Evolutionary conservation across 2,113 vertebrate genomes (phyloP).

Genomic region (Coptodon bakossiorum): DNA sequence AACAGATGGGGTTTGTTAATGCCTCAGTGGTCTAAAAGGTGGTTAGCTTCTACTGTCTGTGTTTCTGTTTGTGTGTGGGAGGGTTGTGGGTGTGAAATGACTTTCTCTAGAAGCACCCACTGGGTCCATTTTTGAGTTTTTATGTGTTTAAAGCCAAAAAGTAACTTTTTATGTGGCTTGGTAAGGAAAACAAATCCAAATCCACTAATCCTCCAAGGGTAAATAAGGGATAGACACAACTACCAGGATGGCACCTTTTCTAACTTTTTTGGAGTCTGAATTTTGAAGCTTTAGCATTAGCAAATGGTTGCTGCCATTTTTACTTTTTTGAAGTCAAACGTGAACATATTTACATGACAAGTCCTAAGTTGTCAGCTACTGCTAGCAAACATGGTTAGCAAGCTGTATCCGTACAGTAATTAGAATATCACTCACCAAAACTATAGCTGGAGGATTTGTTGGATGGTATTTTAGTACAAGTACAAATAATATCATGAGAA

Average conservation of each 20-base stretch:
- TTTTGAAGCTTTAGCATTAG: background rate
- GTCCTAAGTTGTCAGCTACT: background rate
- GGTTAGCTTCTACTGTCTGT: background rate
- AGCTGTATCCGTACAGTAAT: background rate
- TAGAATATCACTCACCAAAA: background rate
- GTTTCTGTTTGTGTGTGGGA: background rate
- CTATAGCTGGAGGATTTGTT: background rate
- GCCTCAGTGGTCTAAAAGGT: background rate
- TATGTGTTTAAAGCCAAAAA: background rate
- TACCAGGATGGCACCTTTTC: background rate
- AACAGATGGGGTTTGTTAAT: conserved; percentile 24
- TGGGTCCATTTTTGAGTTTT: background rate
- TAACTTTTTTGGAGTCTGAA: rapidly evolving
- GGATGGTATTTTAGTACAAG: background rate
- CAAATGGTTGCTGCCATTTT: background rate
- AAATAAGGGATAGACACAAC: background rate
- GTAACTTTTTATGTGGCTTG: background rate
- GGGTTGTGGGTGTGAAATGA: background rate
- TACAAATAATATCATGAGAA: background rate
- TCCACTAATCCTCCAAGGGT: background rate
- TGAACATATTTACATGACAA: background rate
- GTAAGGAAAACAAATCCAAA: rapidly evolving
- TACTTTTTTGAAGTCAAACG: background rate
- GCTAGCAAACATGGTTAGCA: background rate
- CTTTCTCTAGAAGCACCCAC: background rate